phyloP scores from a whole-genome alignment of 2,888 invertebrate genomes.

The Neria commutata region DNA sequence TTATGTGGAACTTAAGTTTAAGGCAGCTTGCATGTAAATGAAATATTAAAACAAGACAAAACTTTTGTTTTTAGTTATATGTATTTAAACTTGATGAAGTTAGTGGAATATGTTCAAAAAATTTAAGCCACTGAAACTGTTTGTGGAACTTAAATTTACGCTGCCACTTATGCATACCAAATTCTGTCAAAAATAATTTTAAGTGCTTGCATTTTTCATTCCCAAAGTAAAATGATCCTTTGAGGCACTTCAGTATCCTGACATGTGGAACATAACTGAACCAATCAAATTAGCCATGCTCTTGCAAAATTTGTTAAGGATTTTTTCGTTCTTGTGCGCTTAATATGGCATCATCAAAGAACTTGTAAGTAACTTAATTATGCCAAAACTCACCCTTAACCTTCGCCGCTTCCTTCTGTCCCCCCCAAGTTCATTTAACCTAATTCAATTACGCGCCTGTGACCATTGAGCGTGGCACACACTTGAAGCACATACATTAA shows the following conservation, averaged over 20 bases:
- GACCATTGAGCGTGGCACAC: background rate
- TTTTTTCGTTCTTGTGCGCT: background rate
- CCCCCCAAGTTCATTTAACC: background rate
- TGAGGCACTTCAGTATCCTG: background rate
- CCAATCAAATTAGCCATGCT: background rate
- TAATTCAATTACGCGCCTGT: conserved; percentile 16
- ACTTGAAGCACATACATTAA: too few relatives aligned
- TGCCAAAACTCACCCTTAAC: conserved; percentile 2
- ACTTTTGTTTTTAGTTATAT: background rate
- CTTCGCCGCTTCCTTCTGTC: background rate
- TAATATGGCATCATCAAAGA: too few relatives aligned
- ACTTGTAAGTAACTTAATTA: background rate
- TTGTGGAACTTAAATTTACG: background rate
- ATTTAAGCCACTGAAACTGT: background rate
- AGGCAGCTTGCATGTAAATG: background rate
- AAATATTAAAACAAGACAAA: background rate
- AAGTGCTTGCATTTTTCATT: background rate
- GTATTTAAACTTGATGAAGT: background rate
- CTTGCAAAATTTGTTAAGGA: background rate
- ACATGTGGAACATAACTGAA: background rate
- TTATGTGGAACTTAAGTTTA: background rate
- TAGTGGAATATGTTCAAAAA: background rate
- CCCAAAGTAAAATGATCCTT: background rate
- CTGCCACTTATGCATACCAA: background rate
- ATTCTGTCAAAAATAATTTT: background rate